Conservation (phyloP, 1,140 invertebrate species). For the Cydia pomonella region DNA sequence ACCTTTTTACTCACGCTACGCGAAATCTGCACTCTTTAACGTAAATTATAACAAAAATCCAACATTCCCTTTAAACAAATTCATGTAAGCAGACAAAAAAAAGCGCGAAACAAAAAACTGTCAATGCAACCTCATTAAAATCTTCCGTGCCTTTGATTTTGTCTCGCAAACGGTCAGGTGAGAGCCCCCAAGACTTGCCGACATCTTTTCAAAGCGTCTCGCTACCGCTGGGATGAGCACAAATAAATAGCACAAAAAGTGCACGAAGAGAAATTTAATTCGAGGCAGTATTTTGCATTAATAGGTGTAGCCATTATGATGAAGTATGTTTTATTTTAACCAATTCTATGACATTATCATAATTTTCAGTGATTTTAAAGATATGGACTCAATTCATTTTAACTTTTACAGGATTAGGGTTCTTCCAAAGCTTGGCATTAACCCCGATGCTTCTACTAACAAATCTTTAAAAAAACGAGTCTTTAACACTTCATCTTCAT, state of each 20-base stretch:
- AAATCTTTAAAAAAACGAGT: constrained; percentile 28
- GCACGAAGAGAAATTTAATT: constrained; percentile 29
- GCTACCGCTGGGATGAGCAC: constrained; percentile 55
- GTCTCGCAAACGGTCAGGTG: constrained; percentile 69
- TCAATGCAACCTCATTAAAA: constrained; percentile 77
- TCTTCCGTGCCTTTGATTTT: constrained; percentile 77
- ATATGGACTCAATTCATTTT: background rate
- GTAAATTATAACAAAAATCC: constrained; percentile 25
- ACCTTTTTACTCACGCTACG: background rate
- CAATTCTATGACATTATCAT: background rate
- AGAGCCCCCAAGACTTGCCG: constrained; percentile 47
- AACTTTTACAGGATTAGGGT: constrained; percentile 23
- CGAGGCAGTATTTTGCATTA: constrained; percentile 34
- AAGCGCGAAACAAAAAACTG: constrained; percentile 66
- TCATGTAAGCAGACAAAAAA: constrained; percentile 36
- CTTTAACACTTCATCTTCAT: constrained; percentile 34
- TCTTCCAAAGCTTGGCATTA: constrained; percentile 43
- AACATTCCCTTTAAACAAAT: constrained; percentile 33
- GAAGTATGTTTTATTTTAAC: background rate
- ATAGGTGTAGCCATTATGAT: background rate
- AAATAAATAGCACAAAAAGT: constrained; percentile 19
- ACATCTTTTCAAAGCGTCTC: constrained; percentile 62
- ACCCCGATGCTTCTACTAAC: constrained; percentile 42
- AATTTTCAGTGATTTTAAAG: background rate
- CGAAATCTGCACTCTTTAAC: constrained; percentile 7